Evolutionary conservation across 2,797 vertebrate species (phyloP), one percentile per base, ranked within the genome.

Genomic region (Coregonus suidteri): DNA sequence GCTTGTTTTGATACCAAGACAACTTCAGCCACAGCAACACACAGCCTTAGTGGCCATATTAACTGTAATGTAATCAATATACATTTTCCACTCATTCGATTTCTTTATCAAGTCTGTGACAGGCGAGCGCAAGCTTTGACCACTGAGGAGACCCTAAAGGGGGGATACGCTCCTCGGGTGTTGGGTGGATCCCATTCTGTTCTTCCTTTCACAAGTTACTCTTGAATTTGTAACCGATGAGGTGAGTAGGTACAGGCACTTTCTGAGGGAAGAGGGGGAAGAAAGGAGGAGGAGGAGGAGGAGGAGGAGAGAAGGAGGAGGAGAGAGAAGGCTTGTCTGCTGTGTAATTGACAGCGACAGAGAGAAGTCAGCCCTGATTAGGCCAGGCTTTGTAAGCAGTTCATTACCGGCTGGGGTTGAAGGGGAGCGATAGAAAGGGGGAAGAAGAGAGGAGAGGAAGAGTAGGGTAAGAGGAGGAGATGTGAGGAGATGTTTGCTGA

Each of bases 321-420:
- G 51, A 34, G 9, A 47, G 4, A 15, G 41, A 15, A 82, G 75
- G 76, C 56, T 59, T 59, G 56, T 59, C 56, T 20, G 56, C 87
- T 88, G 90, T 89, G 89, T 94, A 94, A 94, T 94, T 93, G 93
- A 94, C 92, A 93, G 88, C 93, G 94, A 94, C 94, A 94, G 90
- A 92, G 89, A 93, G 90, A 91, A 92, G 94, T 95, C 94, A 93
- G 91, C 90, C 86, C 90, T 91, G 93, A 95, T 95, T 95, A 94
- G 93, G 93, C 93, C 89, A 91, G 91, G 88, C 86, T 92, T 92
- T 84, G 91, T 93, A 92, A 94, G 91, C 90, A 93, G 91, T 94
- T 94, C 92, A 94, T 95, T 94, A 94, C 85, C 89, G 81, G 79
- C 79, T 77, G 75, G 83, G 83, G 87, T 88, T 91, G 85, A 84